Evolutionary conservation across 2,888 invertebrate genomes (phyloP).

Genomic region (Allygus modestus): DNA sequence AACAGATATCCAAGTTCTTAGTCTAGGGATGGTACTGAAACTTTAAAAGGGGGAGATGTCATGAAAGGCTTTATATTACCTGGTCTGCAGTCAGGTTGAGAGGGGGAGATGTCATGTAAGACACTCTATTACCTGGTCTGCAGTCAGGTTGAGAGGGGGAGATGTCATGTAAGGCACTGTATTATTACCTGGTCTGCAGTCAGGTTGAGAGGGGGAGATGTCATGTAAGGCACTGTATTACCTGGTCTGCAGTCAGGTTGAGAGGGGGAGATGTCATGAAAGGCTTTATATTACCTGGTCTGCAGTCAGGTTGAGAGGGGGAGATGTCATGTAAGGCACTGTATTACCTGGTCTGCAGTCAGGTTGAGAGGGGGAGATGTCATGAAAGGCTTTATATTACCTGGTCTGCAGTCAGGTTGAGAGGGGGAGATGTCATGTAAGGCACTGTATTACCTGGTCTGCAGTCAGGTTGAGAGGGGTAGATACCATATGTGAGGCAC

Average conservation of each 20-base stretch:
- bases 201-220: slow-evolving; percentile 86
- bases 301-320: slow-evolving; percentile 86
- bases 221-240: slow-evolving; percentile 87
- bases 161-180: slow-evolving; percentile 88
- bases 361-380: slow-evolving; percentile 87
- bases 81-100: slow-evolving; percentile 85
- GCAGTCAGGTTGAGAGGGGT: slow-evolving; percentile 87
- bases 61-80: slow-evolving; percentile 86
- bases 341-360: slow-evolving; percentile 82
- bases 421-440: slow-evolving; percentile 86
- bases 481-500: slow-evolving; percentile 84
- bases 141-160: slow-evolving; percentile 86
- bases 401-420: slow-evolving; percentile 84
- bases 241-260: slow-evolving; percentile 84
- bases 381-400: slow-evolving; percentile 85
- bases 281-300: slow-evolving; percentile 83
- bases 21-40: too few relatives aligned
- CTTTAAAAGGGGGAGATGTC: slow-evolving; percentile 86
- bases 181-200: slow-evolving; percentile 82
- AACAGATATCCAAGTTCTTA: too few relatives aligned
- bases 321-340: slow-evolving; percentile 86
- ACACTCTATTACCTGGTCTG: slow-evolving; percentile 82
- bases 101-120: slow-evolving; percentile 86
- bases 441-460: slow-evolving; percentile 82
- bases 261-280: slow-evolving; percentile 87